Base-by-base conservation (phyloP, 64 coral and sea anemone species). In the Porites lutea region DNA sequence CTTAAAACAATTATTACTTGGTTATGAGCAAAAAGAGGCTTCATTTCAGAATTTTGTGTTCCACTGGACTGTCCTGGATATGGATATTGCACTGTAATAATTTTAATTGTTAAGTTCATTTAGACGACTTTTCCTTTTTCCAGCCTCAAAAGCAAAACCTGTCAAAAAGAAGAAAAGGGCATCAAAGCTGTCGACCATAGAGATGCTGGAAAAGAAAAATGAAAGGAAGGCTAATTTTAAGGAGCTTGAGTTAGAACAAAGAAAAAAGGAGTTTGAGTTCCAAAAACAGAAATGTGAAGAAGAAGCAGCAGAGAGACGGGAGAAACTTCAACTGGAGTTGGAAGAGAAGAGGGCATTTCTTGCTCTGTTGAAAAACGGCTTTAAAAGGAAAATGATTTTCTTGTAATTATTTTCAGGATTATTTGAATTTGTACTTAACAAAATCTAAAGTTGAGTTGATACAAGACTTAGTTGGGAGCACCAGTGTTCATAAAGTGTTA, bases 41-140 rank as follows among this genome's bases (percentile, higher is more conserved):
- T 12, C 14, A 74, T 74, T 74, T 74, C 37, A 74, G 71, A 15
- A 74, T 74, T 74, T 12, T 74, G 71, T 74, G 71, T 74, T 74
- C 71, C 71, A 10, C 2, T 23, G 22, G 68, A 71, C 68, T 71
- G 5, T 71, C 68, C 22, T 4, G n/a, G 13, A 3, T 47, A 74
- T 74, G 71, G 44, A 45, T 6, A 74, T 74, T 74, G 44, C 71
- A 74, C 37, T 74, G 19, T 71, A n/a, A n/a, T n/a, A n/a, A n/a
- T n/a, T n/a, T n/a, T n/a, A n/a, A n/a, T n/a, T n/a, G n/a, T n/a
- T n/a, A n/a, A n/a, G n/a, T n/a, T n/a, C n/a, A n/a, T n/a, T n/a
- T n/a, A n/a, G n/a, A n/a, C n/a, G n/a, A n/a, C 64, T 19, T 67
- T 67, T 67, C 13, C 64, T 67, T 67, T 19, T n/a, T 67, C 64